Evolutionary conservation across 2,797 vertebrate genomes (phyloP).

Genomic region (Borostomias antarcticus): DNA sequence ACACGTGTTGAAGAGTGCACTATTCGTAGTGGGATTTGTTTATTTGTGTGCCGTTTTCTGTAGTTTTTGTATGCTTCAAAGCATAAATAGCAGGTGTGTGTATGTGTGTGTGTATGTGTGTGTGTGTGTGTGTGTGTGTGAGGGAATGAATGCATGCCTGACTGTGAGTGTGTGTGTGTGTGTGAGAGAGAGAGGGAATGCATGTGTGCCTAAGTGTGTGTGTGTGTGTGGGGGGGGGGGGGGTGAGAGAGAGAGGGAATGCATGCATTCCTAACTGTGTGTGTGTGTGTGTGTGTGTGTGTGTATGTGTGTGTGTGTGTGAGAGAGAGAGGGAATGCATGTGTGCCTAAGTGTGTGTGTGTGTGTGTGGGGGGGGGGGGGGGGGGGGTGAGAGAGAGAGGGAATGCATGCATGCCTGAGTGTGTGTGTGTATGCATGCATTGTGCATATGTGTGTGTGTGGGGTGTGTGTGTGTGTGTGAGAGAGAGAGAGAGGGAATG

Average conservation of each 20-base stretch:
- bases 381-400: no score
- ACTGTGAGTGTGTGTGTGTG: constrained; percentile 19
- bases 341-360: no score
- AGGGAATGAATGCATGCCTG: constrained; percentile 18
- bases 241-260: constrained; percentile 23
- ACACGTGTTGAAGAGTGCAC: background rate
- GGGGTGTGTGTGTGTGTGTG: constrained; percentile 22
- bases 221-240: no score
- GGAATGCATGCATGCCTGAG: background rate
- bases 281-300: no score
- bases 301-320: constrained; percentile 16
- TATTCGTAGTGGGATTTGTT: background rate
- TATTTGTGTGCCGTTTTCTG: background rate
- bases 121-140: constrained; percentile 21
- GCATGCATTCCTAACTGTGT: constrained; percentile 14
- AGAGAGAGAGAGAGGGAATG: constrained; percentile 23
- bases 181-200: constrained; percentile 23
- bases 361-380: background rate
- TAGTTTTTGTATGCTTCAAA: background rate
- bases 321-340: no score
- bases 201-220: constrained; percentile 17
- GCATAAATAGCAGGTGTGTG: background rate
- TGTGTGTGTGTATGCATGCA: background rate
- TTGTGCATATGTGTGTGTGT: constrained; percentile 20
- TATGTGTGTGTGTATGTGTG: background rate